Base-by-base conservation (phyloP, 1,140 invertebrate species). In the Oryctes rhinoceros region DNA sequence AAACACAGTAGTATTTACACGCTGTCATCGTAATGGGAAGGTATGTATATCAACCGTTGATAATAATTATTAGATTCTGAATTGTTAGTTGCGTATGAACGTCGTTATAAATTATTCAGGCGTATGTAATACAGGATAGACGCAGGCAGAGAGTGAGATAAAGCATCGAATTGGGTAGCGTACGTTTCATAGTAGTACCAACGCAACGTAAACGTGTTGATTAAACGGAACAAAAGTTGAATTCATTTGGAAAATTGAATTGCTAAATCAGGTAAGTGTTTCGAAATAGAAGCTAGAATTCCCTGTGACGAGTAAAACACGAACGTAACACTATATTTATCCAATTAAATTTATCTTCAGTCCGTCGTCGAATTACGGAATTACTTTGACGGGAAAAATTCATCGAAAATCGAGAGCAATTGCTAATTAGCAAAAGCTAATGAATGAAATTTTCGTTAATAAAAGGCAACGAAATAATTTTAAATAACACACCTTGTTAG, bases 201-300 rank as follows among this genome's bases (percentile, higher is more conserved):
- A 15, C 9, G 11, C 65, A 37, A 37, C 6, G 65, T 15, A 30
- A 71, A 35, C 13, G 65, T 71, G 37, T 71, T 37, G 65, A 71
- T 71, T 71, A 37, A 37, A 71, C 65, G 37, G 15, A 59, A 59
- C 65, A 71, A 71, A 71, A 71, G 30, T 71, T 71, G 24, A 71
- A 71, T 71, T 71, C 65, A 71, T 71, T 71, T 71, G 65, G 65
- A 71, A 71, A 71, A 71, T 71, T 71, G 65, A 71, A 71, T 71
- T 71, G 65, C 37, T 71, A 71, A 71, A 71, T 71, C 65, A 71
- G 65, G 65, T 71, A 71, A 71, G 65, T 71, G 65, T 71, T 71
- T 37, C 65, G 65, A 11, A 71, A 71, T 71, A 71, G 65, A 71
- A 7, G 20, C 65, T 71, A 9, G 65, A 35, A 71, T 59, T 7